Evolutionary conservation across 2,113 vertebrate genomes (phyloP), one percentile per base, ranked within the genome.

Genomic region (Prochilodus magdalenae): DNA sequence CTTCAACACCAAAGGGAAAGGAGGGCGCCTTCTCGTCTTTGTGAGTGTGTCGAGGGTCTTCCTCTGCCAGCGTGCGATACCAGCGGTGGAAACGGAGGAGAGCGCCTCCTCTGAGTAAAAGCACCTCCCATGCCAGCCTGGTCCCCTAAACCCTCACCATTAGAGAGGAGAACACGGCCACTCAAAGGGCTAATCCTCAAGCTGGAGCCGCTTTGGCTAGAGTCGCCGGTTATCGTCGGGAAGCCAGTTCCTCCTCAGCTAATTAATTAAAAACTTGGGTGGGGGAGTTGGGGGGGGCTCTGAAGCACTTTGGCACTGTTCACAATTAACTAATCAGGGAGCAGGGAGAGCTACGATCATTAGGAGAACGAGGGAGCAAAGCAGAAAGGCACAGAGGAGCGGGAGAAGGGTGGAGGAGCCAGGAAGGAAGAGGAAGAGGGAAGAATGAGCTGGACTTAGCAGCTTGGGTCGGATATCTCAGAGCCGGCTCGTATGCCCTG

Each of bases 221-320:
- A 86, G 91, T 88, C 85, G 36, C 81, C 53, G 29, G 84, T 94
- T 93, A 93, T 93, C 91, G 84, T 80, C 70, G 74, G 51, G 87
- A 90, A 87, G 86, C 85, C 90, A 93, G 90, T 82, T 90, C 78
- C 87, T 90, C 85, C 87, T 88, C 82, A 82, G 71, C 75, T 93
- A 93, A 94, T 93, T 93, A 93, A 93, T 93, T 92, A 86, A 89
- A 90, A 87, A 88, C 90, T 84, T 88, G 80, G 20, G 51, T 53
- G 22, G 71, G 44, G 40, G 60, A 53, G 12, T 30, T 4, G 53
- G 71, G 60, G 33, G 66, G 51, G 47, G 57, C 77, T 77, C 73
- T 83, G 57, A 85, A 88, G 89, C 85, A 89, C 87, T 92, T 66
- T 82, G 87, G 88, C 91, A 90, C 89, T 70, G 81, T 82, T 89